Evolutionary conservation across 1,140 invertebrate species (phyloP).

Genomic region (Leptinotarsa undecemlineata): DNA sequence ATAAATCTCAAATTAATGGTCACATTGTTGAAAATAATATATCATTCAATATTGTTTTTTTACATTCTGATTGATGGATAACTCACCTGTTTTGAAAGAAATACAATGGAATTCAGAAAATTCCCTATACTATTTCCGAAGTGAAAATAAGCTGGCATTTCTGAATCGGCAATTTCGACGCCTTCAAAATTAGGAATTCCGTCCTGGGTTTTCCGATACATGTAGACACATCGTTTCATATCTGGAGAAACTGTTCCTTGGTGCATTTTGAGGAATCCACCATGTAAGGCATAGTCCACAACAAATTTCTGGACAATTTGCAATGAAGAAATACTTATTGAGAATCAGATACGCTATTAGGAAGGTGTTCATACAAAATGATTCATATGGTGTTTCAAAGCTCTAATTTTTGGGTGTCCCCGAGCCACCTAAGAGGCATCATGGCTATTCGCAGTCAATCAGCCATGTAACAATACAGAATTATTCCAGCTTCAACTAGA

Average conservation of each 20-base stretch:
- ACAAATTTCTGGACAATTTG: constrained; percentile 68
- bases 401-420: too few relatives aligned
- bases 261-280: constrained; percentile 66
- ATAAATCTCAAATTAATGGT: too few relatives aligned
- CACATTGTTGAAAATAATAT: too few relatives aligned
- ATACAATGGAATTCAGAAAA: constrained; percentile 61
- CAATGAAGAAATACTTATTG: constrained; percentile 50
- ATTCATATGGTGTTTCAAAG: too few relatives aligned
- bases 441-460: too few relatives aligned
- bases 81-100: constrained; percentile 53
- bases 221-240: constrained; percentile 66
- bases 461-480: too few relatives aligned
- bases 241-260: constrained; percentile 54
- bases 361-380: not conserved
- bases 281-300: constrained; percentile 67
- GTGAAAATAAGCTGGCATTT: constrained; percentile 68
- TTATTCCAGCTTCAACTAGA: too few relatives aligned
- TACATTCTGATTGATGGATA: not conserved
- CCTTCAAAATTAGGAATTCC: constrained; percentile 62
- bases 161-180: constrained; percentile 57
- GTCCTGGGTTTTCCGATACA: constrained; percentile 64
- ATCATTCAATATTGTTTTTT: too few relatives aligned
- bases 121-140: constrained; percentile 64
- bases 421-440: too few relatives aligned
- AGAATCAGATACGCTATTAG: not conserved